A percentile compares a stretch with the other conserved stretches of the same genome.
phyloP scores from a whole-genome alignment of 1,140 invertebrate species.

The Zophobas atratus region DNA sequence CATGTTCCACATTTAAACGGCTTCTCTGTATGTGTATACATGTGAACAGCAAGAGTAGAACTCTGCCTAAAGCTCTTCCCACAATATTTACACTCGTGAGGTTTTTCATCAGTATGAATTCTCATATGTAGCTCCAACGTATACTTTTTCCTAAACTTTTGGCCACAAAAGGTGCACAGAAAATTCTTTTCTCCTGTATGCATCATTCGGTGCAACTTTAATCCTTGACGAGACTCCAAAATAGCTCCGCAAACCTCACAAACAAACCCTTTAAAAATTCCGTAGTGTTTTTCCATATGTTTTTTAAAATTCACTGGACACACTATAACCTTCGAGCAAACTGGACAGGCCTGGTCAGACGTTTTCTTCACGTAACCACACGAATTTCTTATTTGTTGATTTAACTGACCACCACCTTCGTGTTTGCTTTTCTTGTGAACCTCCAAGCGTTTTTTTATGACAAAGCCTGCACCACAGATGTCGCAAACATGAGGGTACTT shows the following conservation, averaged over 20 bases:
- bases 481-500: not conserved
- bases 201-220: constrained; percentile 11
- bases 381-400: not conserved
- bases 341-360: not conserved
- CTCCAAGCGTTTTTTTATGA: not conserved
- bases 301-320: constrained; percentile 64
- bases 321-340: constrained; percentile 8
- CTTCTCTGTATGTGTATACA: constrained; percentile 57
- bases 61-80: constrained; percentile 75
- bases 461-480: constrained; percentile 2
- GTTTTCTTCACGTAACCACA: not conserved
- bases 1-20: too few relatives aligned
- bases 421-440: not conserved
- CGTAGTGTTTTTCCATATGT: constrained; percentile 67
- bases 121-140: constrained; percentile 59
- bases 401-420: too few relatives aligned
- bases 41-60: constrained; percentile 75
- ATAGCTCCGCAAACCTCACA: constrained; percentile 11
- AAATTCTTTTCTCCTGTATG: constrained; percentile 44
- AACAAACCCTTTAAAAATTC: not conserved
- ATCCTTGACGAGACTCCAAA: constrained; percentile 5
- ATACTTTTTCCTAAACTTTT: constrained; percentile 27
- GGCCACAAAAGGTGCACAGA: constrained; percentile 44
- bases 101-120: constrained; percentile 68
- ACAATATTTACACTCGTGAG: constrained; percentile 69